Conservation (phyloP, 2,113 vertebrate genomes). For the Zootoca vivipara region DNA sequence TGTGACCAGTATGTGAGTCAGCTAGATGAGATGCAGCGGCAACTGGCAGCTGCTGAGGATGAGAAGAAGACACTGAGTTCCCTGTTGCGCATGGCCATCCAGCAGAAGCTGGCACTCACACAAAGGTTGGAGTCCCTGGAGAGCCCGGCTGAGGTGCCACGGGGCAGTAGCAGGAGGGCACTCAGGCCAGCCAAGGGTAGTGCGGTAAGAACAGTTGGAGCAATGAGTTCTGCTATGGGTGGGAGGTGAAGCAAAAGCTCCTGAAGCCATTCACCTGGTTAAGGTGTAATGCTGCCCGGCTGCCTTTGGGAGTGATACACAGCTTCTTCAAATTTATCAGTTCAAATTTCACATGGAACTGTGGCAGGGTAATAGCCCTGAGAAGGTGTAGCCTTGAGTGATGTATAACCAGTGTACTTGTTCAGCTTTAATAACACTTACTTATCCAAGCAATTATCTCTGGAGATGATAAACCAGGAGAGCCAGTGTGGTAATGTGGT, state of each 20-base stretch:
- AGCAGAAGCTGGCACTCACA: slow-evolving; percentile 62
- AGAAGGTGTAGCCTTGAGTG: not conserved
- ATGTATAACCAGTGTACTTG: not conserved
- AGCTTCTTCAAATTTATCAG: not conserved
- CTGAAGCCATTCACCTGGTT: too few species aligned
- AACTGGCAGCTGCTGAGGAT: slow-evolving; percentile 57
- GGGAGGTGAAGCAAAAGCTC: not conserved
- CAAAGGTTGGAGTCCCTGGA: slow-evolving; percentile 43
- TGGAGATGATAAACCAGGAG: not conserved
- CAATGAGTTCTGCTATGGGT: not conserved
- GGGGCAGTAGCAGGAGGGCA: slow-evolving; percentile 70
- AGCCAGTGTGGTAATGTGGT: too few species aligned
- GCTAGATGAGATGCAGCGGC: slow-evolving; percentile 62
- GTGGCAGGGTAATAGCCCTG: not conserved
- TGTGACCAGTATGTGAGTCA: slow-evolving; percentile 63
- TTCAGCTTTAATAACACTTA: too few species aligned
- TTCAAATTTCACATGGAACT: not conserved
- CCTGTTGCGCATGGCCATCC: slow-evolving; percentile 60
- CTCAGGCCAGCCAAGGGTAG: slow-evolving; percentile 29
- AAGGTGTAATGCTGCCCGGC: not conserved
- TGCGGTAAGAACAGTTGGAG: slow-evolving; percentile 43
- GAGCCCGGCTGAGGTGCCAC: slow-evolving; percentile 67
- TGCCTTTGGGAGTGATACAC: not conserved
- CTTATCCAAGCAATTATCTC: too few species aligned
- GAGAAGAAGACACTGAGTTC: slow-evolving; percentile 65